These are phyloP conservation scores for Kryptolebias ocellatus DNA, from an alignment of 2,797 vertebrate species.

Conservation along the genomic window DNA sequence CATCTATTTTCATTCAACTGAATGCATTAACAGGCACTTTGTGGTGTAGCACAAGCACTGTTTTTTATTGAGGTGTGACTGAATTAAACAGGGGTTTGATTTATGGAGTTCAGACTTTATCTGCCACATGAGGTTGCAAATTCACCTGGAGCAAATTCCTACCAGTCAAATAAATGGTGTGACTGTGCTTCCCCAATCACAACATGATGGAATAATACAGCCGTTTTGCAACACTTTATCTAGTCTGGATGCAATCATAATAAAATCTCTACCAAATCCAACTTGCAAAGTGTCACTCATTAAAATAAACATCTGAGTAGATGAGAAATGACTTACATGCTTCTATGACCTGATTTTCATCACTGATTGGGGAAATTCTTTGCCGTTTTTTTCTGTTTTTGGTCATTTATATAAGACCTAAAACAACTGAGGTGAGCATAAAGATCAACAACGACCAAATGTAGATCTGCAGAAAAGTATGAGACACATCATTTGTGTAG, in stretches of 20 bases:
- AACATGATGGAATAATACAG: conserved; percentile 46
- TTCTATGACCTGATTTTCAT: conserved; percentile 23
- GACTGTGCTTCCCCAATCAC: conserved; percentile 42
- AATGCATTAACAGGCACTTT: not conserved
- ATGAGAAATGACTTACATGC: conserved; percentile 4
- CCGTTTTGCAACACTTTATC: conserved; percentile 47
- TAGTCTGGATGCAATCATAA: conserved; percentile 33
- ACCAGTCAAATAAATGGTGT: conserved; percentile 57
- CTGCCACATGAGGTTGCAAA: conserved; percentile 33
- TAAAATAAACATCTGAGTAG: conserved; percentile 35
- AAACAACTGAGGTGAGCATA: conserved; percentile 2
- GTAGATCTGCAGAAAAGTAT: conserved; percentile 20
- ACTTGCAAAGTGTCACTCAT: conserved; percentile 28
- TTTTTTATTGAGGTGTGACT: conserved; percentile 12
- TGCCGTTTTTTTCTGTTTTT: not conserved
- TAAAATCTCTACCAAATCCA: conserved; percentile 15
- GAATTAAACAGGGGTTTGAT: conserved; percentile 48
- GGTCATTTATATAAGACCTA: conserved; percentile 15
- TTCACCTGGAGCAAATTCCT: conserved; percentile 67
- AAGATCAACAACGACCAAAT: conserved; percentile 16
- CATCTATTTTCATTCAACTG: conserved; percentile 4
- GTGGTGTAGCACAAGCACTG: not conserved
- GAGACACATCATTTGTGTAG: conserved; percentile 1
- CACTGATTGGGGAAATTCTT: not conserved
- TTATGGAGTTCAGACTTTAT: conserved; percentile 57